Conservation (phyloP, 1,140 invertebrate genomes). For the Drosophila triauraria region DNA sequence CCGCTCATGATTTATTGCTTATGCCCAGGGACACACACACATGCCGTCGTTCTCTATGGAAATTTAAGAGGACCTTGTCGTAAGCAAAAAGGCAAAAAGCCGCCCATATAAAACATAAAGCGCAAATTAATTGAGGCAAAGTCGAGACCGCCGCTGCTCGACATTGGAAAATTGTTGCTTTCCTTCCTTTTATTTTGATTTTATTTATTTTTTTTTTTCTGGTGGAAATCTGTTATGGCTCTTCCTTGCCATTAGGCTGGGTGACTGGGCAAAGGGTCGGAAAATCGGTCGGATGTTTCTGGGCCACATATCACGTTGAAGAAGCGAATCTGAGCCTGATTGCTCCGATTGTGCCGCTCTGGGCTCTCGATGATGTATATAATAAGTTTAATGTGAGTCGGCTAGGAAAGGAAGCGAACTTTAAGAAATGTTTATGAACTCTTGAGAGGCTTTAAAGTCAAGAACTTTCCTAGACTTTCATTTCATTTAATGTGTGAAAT, state of each 20-base stretch:
- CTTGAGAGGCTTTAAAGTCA: background rate
- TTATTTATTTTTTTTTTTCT: constrained; percentile 11
- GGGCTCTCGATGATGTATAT: constrained; percentile 2
- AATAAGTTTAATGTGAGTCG: constrained; percentile 10
- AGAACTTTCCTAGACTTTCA: background rate
- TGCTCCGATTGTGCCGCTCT: constrained; percentile 42
- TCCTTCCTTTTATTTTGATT: constrained; percentile 10
- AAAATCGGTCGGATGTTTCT: constrained; percentile 42
- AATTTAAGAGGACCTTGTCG: constrained; percentile 65
- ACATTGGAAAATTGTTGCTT: constrained; percentile 53
- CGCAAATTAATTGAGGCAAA: constrained; percentile 81
- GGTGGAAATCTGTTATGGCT: constrained; percentile 30
- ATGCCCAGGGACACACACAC: constrained; percentile 23
- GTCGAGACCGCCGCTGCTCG: constrained; percentile 11
- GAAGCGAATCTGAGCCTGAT: constrained; percentile 37
- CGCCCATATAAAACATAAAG: constrained; percentile 75
- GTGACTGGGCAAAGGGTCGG: constrained; percentile 54
- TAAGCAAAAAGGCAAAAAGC: constrained; percentile 61
- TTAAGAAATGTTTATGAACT: background rate
- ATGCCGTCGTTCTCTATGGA: constrained; percentile 55
- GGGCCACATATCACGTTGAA: constrained; percentile 39
- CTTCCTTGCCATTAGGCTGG: constrained; percentile 30
- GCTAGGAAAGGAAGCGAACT: background rate
- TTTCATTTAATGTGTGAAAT: too few relatives aligned
- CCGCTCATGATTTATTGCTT: constrained; percentile 68